Base-by-base conservation (phyloP, 2,888 invertebrate genomes). In the Spisula solida region DNA sequence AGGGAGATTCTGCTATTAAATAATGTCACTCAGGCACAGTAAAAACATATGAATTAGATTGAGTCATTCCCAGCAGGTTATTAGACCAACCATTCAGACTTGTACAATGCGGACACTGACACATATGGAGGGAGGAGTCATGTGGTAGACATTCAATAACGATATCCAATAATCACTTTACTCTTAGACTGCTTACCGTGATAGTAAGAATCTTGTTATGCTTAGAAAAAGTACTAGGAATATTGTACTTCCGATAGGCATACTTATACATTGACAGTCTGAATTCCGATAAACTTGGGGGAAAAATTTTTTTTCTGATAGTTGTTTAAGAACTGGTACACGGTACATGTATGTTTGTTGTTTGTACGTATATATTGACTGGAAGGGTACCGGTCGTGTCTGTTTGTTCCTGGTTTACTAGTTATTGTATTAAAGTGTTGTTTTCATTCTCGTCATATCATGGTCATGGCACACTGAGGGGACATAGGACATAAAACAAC, bases 21-120 rank as follows among this genome's bases (percentile, higher is more conserved):
- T 34, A 75, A n/a, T 25, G 75, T 75, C 75, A 75, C 31, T 75
- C 75, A 75, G 31, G 75, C 75, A 75, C 75, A 34, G 75, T 75
- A 34, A 75, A 31, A 75, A 34, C 34, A 34, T 75, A 75, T 75
- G 75, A 75, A 31, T 75, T 75, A 31, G 34, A 6, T 75, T 75
- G 75, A 75, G 75, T 75, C 75, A 75, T 34, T 75, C 75, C 12
- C 75, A 75, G 75, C 75, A 25, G 29, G 34, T 34, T 75, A 31
- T 75, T 75, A 34, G 41, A 34, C 75, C 25, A n/a, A 34, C 31
- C 31, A 70, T 70, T 70, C 70, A 70, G 2, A 34, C 31, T 75
- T 4, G 18, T 16, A 31, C 12, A 75, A 0, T 31, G 75, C 75
- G 14, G 25, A 2, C 10, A 31, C 16, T 75, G 75, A 75, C 75